phyloP scores from a whole-genome alignment of 2,113 vertebrate species.

The Illadopsis cleaveri region DNA sequence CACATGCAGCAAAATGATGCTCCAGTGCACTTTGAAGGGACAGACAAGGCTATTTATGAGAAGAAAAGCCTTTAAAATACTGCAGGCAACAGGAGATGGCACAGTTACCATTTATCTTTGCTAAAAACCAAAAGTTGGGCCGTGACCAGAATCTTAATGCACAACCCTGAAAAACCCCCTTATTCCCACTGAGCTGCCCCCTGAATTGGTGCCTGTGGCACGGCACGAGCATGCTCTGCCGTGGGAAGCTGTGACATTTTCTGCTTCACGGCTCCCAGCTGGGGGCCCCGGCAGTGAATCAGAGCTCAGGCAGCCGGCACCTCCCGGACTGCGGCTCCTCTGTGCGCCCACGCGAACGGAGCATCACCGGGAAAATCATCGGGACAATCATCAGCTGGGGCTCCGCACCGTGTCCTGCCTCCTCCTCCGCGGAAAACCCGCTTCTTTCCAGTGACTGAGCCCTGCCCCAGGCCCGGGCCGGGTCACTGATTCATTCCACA shows the following conservation, averaged over 20 bases:
- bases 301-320: not conserved
- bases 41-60: not conserved
- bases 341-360: fast-evolving
- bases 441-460: not conserved
- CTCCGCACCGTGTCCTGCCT: not conserved
- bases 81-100: not conserved
- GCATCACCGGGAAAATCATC: not conserved
- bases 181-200: fast-evolving
- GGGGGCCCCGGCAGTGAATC: not conserved
- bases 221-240: fast-evolving
- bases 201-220: fast-evolving
- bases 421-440: not conserved
- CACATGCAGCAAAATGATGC: not conserved
- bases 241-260: not conserved
- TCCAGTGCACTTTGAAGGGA: not conserved
- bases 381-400: not conserved
- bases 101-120: not conserved
- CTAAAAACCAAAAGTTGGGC: not conserved
- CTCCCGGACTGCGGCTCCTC: not conserved
- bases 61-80: not conserved
- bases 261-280: not conserved
- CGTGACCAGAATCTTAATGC: not conserved
- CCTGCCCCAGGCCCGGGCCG: fast-evolving
- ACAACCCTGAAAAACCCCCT: not conserved
- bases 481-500: not conserved